Conservation (phyloP, 2,113 vertebrate genomes). For the Mellivora capensis region DNA sequence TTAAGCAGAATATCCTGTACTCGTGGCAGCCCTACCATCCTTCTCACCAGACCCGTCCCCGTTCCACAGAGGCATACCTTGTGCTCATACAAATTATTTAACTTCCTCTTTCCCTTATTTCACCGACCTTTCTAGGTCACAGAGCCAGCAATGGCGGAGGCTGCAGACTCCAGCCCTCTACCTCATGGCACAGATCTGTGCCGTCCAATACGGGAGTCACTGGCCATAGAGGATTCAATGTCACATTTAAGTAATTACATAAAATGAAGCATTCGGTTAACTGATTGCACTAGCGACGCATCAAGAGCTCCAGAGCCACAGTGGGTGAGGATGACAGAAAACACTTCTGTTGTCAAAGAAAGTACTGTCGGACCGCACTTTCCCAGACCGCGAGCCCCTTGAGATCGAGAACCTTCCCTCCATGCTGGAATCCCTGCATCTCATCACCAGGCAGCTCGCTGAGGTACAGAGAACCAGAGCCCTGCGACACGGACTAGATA, state of each 20-base stretch:
- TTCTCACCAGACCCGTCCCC: background rate
- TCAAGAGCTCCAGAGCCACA: background rate
- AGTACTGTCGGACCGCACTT: accelerated
- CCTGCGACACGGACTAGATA: background rate
- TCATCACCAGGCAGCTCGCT: accelerated
- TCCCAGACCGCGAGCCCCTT: background rate
- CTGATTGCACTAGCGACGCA: too few relatives aligned
- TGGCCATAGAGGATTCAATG: background rate
- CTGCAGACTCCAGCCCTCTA: background rate
- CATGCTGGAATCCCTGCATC: background rate
- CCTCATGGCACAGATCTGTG: background rate
- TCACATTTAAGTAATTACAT: background rate
- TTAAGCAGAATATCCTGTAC: background rate
- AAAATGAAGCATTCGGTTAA: background rate
- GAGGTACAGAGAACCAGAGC: background rate
- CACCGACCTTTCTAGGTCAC: background rate
- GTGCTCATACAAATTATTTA: background rate
- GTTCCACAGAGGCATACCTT: background rate
- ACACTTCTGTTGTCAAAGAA: background rate
- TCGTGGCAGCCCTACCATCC: background rate
- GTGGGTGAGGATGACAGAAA: background rate
- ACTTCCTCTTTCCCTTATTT: background rate
- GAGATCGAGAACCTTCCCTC: background rate
- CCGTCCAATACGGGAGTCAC: too few relatives aligned
- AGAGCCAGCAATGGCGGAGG: background rate